Conservation (phyloP, 1,140 invertebrate genomes). For the Panagrolaimus sp. region DNA sequence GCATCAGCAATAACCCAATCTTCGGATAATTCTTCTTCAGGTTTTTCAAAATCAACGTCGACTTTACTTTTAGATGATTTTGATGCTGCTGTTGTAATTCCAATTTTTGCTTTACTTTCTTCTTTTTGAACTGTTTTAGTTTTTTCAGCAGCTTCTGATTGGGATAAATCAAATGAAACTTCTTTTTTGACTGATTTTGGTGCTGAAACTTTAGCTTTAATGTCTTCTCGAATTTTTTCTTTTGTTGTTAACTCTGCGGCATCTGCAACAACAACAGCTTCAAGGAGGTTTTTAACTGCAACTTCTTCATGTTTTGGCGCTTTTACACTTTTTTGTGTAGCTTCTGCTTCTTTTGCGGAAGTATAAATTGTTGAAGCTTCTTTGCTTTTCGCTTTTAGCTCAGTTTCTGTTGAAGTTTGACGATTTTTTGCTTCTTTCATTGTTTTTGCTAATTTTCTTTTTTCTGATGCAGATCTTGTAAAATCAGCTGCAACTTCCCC, state of each 20-base stretch:
- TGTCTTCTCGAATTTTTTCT: too few species aligned
- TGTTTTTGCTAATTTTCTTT: not conserved
- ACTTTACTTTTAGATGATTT: not conserved
- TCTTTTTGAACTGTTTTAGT: not conserved
- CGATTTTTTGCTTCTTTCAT: slow-evolving; percentile 10
- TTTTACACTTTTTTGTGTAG: too few species aligned
- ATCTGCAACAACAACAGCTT: too few species aligned
- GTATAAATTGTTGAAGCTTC: not conserved
- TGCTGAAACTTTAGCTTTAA: too few species aligned
- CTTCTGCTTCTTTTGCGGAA: not conserved
- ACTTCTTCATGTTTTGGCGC: too few species aligned
- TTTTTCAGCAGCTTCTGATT: not conserved
- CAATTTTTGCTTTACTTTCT: too few species aligned
- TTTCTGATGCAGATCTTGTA: not conserved
- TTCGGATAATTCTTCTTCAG: not conserved
- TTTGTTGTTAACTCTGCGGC: too few species aligned
- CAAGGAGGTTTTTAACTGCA: too few species aligned
- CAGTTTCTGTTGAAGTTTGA: not conserved
- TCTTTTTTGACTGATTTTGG: not conserved
- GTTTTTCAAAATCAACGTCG: not conserved
- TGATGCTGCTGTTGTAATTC: not conserved
- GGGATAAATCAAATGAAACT: not conserved
- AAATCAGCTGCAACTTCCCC: not conserved
- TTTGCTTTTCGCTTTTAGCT: not conserved
- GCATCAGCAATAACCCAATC: too few species aligned